Percentiles rank a stretch among this genome's conserved stretches.
Conservation (phyloP, 2,797 vertebrate genomes). For the Scleropages formosus region DNA sequence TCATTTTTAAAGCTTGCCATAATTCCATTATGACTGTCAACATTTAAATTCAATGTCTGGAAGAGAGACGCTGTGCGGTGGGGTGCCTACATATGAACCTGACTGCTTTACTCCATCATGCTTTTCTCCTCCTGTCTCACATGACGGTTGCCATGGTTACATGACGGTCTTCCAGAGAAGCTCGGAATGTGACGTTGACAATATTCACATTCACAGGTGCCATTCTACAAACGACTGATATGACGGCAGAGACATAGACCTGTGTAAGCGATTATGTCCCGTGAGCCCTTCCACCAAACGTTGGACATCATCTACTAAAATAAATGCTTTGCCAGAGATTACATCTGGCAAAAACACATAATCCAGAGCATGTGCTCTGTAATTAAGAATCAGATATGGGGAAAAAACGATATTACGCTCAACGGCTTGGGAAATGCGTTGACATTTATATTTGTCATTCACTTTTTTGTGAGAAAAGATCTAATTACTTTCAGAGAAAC, state of each 20-base stretch:
- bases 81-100: background rate
- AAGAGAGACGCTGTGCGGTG: constrained; percentile 13
- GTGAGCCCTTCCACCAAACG: background rate
- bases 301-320: background rate
- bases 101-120: background rate
- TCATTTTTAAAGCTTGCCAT: constrained; percentile 37
- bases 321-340: background rate
- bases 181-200: constrained; percentile 34
- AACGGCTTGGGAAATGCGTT: background rate
- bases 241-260: background rate
- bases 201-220: background rate
- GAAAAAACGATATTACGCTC: constrained; percentile 18
- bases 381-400: constrained; percentile 14
- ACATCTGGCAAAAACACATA: background rate
- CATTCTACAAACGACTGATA: background rate
- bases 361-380: constrained; percentile 5
- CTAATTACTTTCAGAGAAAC: background rate
- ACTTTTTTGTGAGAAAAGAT: constrained; percentile 8
- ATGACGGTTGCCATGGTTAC: constrained; percentile 59
- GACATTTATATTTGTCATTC: background rate
- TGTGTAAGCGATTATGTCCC: background rate
- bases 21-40: constrained; percentile 41
- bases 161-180: constrained; percentile 40
- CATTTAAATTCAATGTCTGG: constrained; percentile 34
- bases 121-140: background rate